Conservation (phyloP, 2,113 vertebrate species). For the Campylomormyrus tamandua region DNA sequence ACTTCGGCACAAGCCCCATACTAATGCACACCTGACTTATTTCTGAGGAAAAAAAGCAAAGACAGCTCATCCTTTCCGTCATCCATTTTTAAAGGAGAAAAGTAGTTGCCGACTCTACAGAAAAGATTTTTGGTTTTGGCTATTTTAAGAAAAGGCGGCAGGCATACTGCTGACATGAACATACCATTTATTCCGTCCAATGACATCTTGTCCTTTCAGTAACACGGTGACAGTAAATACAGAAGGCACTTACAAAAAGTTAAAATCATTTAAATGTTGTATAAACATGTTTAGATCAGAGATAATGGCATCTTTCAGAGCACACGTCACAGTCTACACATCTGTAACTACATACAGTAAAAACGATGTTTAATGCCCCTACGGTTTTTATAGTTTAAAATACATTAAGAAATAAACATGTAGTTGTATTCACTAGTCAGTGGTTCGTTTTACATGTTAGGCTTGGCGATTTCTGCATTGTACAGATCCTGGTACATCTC, state of each 20-base stretch:
- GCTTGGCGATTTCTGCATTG: constrained; percentile 69
- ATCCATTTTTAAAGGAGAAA: background rate
- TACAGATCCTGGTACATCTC: constrained; percentile 94
- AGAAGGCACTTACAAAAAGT: constrained; percentile 96
- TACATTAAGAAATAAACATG: constrained; percentile 50
- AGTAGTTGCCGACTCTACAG: background rate
- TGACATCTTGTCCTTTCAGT: constrained; percentile 49
- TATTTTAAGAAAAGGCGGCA: background rate
- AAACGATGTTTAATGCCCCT: constrained; percentile 62
- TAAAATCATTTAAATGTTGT: constrained; percentile 59
- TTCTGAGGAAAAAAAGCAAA: background rate
- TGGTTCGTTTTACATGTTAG: constrained; percentile 60
- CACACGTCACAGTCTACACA: constrained; percentile 59
- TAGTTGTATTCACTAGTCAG: constrained; percentile 61
- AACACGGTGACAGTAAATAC: constrained; percentile 68
- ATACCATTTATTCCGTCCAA: constrained; percentile 43
- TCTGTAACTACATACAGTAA: constrained; percentile 64
- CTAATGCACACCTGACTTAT: background rate
- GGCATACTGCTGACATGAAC: constrained; percentile 28
- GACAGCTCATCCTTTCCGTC: background rate
- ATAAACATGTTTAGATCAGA: constrained; percentile 53
- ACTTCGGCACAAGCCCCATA: background rate
- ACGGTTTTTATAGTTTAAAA: constrained; percentile 47
- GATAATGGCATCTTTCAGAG: constrained; percentile 59
- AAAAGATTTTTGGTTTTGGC: background rate